phyloP scores from a whole-genome alignment of 2,888 invertebrate species.

The Idaea aversata region DNA sequence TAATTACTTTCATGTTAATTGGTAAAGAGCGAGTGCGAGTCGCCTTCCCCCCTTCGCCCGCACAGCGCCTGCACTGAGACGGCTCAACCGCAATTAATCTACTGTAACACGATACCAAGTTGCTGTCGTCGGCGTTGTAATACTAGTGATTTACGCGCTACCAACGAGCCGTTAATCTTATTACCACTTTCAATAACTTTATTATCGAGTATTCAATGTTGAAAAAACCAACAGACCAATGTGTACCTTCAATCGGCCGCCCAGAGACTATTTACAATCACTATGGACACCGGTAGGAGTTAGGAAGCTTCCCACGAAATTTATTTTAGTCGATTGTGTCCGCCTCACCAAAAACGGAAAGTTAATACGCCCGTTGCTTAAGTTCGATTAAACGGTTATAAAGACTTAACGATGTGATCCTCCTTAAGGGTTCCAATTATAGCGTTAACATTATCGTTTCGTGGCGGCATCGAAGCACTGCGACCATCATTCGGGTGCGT shows the following conservation, averaged over 20 bases:
- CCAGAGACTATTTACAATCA: constrained; percentile 51
- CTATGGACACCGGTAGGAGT: constrained; percentile 45
- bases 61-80: constrained; percentile 56
- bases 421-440: constrained; percentile 42
- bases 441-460: constrained; percentile 30
- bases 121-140: constrained; percentile 75
- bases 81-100: constrained; percentile 72
- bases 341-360: constrained; percentile 62
- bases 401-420: constrained; percentile 45
- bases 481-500: constrained; percentile 30
- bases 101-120: constrained; percentile 74
- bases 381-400: constrained; percentile 59
- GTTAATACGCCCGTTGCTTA: constrained; percentile 58
- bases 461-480: constrained; percentile 19
- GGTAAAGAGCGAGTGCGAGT: neutral
- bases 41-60: constrained; percentile 46
- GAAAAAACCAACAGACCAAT: constrained; percentile 50
- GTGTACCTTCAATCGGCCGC: constrained; percentile 53
- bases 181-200: constrained; percentile 80
- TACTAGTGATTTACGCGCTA: constrained; percentile 76
- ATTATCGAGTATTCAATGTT: constrained; percentile 60
- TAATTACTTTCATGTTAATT: neutral
- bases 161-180: constrained; percentile 76
- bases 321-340: constrained; percentile 71
- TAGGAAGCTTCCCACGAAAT: constrained; percentile 70